phyloP scores from a whole-genome alignment of 2,113 vertebrate species.

The Centropus unirufus region DNA sequence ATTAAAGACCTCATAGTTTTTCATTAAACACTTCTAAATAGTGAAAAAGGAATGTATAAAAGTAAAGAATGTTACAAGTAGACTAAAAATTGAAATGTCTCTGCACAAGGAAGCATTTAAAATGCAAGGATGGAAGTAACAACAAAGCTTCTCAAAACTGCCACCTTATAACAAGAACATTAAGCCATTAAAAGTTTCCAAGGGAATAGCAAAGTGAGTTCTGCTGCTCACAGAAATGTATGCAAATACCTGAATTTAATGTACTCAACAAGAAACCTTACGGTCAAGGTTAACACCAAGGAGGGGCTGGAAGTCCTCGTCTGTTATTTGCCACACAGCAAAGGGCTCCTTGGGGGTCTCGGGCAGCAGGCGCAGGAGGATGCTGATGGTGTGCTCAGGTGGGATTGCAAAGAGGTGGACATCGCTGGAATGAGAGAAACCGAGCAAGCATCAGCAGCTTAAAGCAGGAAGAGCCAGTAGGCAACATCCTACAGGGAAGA shows the following conservation, averaged over 20 bases:
- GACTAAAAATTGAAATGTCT: background rate
- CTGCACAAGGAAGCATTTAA: background rate
- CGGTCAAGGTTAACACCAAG: conserved; percentile 89
- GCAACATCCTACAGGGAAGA: background rate
- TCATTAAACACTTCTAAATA: background rate
- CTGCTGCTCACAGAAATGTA: background rate
- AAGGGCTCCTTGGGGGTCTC: conserved; percentile 87
- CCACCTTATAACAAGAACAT: background rate
- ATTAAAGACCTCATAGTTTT: background rate
- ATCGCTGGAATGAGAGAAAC: conserved; percentile 50
- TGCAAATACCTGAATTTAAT: background rate
- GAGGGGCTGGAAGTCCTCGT: conserved; percentile 89
- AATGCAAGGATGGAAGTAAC: background rate
- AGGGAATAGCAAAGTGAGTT: background rate
- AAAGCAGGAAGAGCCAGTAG: background rate
- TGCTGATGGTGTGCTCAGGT: conserved; percentile 83
- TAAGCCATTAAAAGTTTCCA: background rate
- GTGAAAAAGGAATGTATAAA: background rate
- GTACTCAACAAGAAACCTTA: conserved; percentile 70
- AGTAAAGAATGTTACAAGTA: background rate
- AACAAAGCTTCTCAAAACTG: background rate
- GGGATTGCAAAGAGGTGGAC: conserved; percentile 83
- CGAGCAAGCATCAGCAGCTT: fast-evolving
- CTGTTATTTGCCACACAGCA: conserved; percentile 89
- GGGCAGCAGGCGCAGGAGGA: conserved; percentile 87